Evolutionary conservation across 2,888 invertebrate genomes (phyloP), one percentile per base, ranked within the genome.

Genomic region (Ganaspis brasiliensis): DNA sequence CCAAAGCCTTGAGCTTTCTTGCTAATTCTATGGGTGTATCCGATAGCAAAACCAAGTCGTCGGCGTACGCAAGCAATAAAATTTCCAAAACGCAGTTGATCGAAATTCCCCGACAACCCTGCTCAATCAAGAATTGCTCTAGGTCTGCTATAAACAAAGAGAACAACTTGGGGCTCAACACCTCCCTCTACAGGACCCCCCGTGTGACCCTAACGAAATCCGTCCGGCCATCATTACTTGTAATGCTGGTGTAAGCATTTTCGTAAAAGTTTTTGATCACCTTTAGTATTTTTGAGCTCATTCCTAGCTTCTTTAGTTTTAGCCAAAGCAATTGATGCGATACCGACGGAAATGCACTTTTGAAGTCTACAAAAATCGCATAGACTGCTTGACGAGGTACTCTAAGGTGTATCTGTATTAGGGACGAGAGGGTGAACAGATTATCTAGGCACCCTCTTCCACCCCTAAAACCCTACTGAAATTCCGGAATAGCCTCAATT

Each of bases 201-300:
- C n/a, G 45, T 14, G 45, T 35, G 12, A 63, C 24, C 57, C 73
- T 73, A 40, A 56, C 55, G 49, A 63, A 49, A 4, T 72, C 59
- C 74, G 75, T 24, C 31, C 37, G 31, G 63, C 57, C 16, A 14
- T 45, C n/a, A 10, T 45, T 45, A 71, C 55, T n/a, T n/a, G n/a
- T n/a, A n/a, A n/a, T n/a, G 9, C n/a, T 9, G 3, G 52, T 24
- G 8, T 8, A 21, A 14, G 71, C 45, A 8, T 52, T 10, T 10
- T n/a, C 31, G 24, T 71, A 71, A 8, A 52, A 26, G n/a, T 16
- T 4, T 3, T 24, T 16, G 0, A 71, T 2, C 6, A 71, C 9
- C 24, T 16, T 72, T 10, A 72, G 24, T 0, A 72, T 10, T 55
- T 31, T 55, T 1, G 31, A 14, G 35, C 72, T 56, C 3, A 72